A percentile compares a stretch with the other conserved stretches of the same genome.
These are phyloP conservation scores for Apteryx owenii DNA, from an alignment of 2,113 vertebrate species.

Conservation along the genomic window DNA sequence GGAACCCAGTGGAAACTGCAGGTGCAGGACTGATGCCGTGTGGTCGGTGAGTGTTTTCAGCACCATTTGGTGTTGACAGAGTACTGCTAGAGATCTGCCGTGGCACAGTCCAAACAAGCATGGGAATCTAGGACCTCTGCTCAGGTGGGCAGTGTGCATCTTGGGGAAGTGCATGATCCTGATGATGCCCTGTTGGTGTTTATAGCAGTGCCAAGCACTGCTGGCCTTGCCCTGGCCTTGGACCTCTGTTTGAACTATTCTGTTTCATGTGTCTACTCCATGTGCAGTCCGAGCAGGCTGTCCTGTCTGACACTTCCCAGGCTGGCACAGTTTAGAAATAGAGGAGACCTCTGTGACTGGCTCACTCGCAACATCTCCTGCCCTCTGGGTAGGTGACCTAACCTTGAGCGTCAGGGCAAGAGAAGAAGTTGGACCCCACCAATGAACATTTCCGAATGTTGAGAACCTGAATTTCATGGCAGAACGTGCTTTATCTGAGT, in stretches of 20 bases:
- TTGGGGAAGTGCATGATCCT: accelerated
- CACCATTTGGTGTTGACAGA: accelerated
- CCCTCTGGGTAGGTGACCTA: accelerated
- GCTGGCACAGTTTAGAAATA: background rate
- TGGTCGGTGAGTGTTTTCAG: background rate
- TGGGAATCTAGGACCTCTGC: background rate
- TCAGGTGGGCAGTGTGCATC: background rate
- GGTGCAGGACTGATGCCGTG: background rate
- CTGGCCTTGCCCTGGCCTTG: background rate
- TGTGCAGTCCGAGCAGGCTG: accelerated
- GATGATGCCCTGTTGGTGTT: accelerated
- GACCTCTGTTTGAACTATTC: too few species aligned
- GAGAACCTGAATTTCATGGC: background rate
- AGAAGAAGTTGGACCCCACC: background rate
- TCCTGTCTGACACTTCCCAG: background rate
- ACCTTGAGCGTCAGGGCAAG: background rate
- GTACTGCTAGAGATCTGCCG: background rate
- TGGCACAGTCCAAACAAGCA: background rate
- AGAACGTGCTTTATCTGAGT: background rate
- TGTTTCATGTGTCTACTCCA: background rate
- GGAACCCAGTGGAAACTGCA: accelerated
- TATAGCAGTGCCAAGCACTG: background rate
- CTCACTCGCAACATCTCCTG: background rate
- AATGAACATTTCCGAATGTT: accelerated
- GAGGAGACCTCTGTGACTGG: background rate